Conservation (phyloP, 2,797 vertebrate species). For the Rhynchotus rufescens region DNA sequence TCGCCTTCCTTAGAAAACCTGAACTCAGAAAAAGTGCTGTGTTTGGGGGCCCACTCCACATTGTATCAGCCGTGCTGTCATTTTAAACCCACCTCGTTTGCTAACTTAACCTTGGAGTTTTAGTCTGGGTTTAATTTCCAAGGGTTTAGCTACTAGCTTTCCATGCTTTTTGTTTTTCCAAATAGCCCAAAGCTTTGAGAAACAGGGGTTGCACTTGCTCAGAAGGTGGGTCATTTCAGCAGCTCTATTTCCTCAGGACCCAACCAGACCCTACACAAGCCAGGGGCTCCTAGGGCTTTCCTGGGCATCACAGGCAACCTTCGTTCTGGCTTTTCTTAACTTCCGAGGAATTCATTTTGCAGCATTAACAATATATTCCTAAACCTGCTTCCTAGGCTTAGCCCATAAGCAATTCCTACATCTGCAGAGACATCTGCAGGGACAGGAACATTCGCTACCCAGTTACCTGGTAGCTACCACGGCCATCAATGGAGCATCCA, state of each 20-base stretch:
- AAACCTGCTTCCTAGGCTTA: neutral
- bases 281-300: neutral
- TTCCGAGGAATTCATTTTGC: neutral
- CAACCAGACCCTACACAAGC: rapidly evolving
- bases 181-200: neutral
- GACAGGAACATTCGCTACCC: neutral
- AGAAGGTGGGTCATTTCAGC: neutral
- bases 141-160: neutral
- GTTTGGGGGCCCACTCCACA: neutral
- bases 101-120: neutral
- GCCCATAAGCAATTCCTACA: neutral
- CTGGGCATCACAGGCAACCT: neutral
- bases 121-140: neutral
- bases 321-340: neutral
- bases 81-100: neutral
- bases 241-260: neutral
- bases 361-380: neutral
- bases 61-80: neutral
- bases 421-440: neutral
- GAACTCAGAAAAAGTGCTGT: neutral
- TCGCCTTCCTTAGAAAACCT: neutral
- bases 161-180: neutral
- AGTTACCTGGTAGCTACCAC: neutral
- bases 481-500: neutral
- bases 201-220: neutral